Percentiles rank a stretch among this genome's conserved stretches.
Conservation (phyloP, 2,797 vertebrate genomes). For the Selene dorsalis region DNA sequence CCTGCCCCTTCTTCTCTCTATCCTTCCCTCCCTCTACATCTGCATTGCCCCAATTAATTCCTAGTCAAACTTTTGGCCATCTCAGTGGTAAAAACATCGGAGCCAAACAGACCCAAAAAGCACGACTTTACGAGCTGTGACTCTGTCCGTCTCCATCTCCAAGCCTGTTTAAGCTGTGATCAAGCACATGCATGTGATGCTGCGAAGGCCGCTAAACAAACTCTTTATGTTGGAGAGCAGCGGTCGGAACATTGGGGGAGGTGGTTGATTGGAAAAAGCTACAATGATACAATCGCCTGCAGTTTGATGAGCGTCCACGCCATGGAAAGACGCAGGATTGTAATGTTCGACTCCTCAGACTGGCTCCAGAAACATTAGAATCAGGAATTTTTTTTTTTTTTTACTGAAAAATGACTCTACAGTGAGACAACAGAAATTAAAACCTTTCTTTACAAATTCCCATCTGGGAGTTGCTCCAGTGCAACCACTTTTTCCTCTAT, state of each 20-base stretch:
- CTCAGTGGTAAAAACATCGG: constrained; percentile 55
- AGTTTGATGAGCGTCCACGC: constrained; percentile 41
- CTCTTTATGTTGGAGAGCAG: constrained; percentile 43
- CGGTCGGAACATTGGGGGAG: constrained; percentile 5
- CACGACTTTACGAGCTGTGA: constrained; percentile 72
- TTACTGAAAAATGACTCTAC: not conserved
- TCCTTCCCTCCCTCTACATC: constrained; percentile 11
- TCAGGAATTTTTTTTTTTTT: not conserved
- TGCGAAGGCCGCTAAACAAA: constrained; percentile 54
- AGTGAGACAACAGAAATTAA: not conserved
- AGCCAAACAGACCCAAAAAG: constrained; percentile 56
- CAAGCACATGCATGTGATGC: constrained; percentile 53
- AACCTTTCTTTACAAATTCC: not conserved
- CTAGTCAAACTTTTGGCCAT: constrained; percentile 48
- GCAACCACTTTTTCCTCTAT: not conserved
- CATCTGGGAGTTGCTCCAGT: not conserved
- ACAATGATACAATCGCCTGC: constrained; percentile 15
- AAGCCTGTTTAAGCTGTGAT: constrained; percentile 46
- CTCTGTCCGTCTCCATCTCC: constrained; percentile 57
- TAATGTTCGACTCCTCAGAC: constrained; percentile 21
- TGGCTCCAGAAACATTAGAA: constrained; percentile 1
- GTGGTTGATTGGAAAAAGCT: constrained; percentile 27
- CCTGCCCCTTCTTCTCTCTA: not conserved
- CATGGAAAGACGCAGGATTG: constrained; percentile 4
- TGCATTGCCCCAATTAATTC: constrained; percentile 57